Evolutionary conservation across 2,797 vertebrate species (phyloP), one percentile per base, ranked within the genome.

Genomic region (Enteromius trimaculatus): DNA sequence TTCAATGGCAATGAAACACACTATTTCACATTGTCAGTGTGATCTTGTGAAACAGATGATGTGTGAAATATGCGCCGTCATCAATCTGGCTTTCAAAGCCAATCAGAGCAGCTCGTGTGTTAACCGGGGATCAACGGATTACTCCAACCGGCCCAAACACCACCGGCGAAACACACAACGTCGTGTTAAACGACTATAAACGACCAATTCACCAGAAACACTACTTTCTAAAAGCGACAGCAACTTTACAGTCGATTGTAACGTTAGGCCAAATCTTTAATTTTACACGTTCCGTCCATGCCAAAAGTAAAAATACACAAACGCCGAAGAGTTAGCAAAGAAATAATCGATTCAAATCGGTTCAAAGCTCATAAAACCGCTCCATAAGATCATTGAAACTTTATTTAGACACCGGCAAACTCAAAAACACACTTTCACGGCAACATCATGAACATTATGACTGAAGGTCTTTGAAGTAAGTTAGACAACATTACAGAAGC

Each of bases 121-220:
- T 64, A 31, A 31, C 29, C 29, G 29, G 29, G 29, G 75, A 77
- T 77, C 47, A 77, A 77, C 39, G 39, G 76, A 77, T 77, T 77
- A 77, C 7, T 0, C 16, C 8, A 77, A 23, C 29, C 29, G 29
- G 29, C 29, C 29, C 29, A 31, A 31, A 55, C 72, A 37, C 19
- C 31, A 13, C 51, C 16, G 3, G 23, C 7, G 8, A 5, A 4
- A 19, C 69, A 19, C 23, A 53, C 31, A n/a, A 55, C 70, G 11
- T 51, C 17, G 6, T 21, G 14, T 3, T 11, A 31, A 72, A 47
- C 26, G 6, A 65, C 62, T 34, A n/a, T 19, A 3, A 65, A 19
- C 7, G 19, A 17, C 29, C 19, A 1, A 34, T 19, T 34, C 8
- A 49, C 4, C 55, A 23, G 9, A 58, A 58, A 23, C n/a, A 58